Base-by-base conservation (phyloP, 2,113 vertebrate genomes). In the Phyllostomus hastatus region DNA sequence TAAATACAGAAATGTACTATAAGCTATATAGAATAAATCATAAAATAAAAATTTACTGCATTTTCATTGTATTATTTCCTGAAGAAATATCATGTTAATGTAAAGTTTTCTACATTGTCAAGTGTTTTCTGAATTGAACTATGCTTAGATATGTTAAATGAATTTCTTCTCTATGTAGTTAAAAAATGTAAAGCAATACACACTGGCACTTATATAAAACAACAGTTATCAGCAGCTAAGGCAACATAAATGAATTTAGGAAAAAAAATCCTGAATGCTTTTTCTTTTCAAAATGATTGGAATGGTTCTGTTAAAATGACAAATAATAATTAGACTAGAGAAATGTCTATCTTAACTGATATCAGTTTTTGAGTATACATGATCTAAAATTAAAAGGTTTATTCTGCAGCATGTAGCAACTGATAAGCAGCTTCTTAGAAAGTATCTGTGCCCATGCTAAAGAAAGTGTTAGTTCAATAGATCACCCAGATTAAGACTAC, bases 71-170 rank as follows among this genome's bases (percentile, higher is more conserved):
- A 76, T 76, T 57, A 14, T 75, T 96, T 87, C 64, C 43, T 94
- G 48, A 92, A 90, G 81, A 95, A 97, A 91, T 80, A 96, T 7
- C 88, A 92, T 95, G 78, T 84, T 88, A 97, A 94, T 64, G 78
- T 48, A 14, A 94, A 96, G 41, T 15, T 81, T 94, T 97, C 52
- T 83, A 61, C 97, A 97, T 82, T 79, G 33, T 35, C 83, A 95
- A 94, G 33, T 70, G 91, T 94, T 96, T 79, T 88, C 67, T 75
- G 73, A 97, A 93, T 97, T 96, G 84, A 89, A 97, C 95, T 83
- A 66, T 90, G 50, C 54, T 91, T 97, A 92, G 19, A 17, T 76
- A 38, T 69, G 95, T 91, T 66, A 93, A 95, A 94, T 95, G 2
- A 54, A 84, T 84, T 95, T 80, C 86, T 94, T 92, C 22, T 70